Base-by-base conservation (phyloP, 2,888 invertebrate genomes). In the Venusia cambrica region DNA sequence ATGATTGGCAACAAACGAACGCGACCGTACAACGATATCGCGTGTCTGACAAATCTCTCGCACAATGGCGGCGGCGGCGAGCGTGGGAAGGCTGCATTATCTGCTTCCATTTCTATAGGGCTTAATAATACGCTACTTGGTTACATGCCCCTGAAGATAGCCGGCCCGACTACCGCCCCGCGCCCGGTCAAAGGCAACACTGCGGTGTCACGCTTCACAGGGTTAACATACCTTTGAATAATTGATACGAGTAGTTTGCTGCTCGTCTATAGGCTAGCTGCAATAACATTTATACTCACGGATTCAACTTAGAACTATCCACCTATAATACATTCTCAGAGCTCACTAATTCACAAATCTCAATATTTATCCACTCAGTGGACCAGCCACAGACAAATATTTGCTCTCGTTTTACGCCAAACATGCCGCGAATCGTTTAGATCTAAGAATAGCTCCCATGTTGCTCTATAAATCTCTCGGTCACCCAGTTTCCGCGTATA, bases 401-500 rank as follows among this genome's bases (percentile, higher is more conserved):
- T 54, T 52, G 45, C 39, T 42, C 39, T 51, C 30, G 30, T 45
- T 48, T 51, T 55, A 42, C 45, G 53, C 48, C 51, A 10, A 11
- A 22, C 8, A 8, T 31, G 30, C 17, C 26, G 2, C 1, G 12
- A 10, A 20, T 15, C 6, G n/a, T n/a, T n/a, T n/a, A n/a, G n/a
- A n/a, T n/a, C n/a, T n/a, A n/a, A n/a, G n/a, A n/a, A n/a, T n/a
- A n/a, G n/a, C n/a, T n/a, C n/a, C n/a, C n/a, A n/a, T n/a, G n/a
- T n/a, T n/a, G n/a, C n/a, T n/a, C n/a, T n/a, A n/a, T n/a, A n/a
- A n/a, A n/a, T n/a, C n/a, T n/a, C n/a, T n/a, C n/a, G n/a, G n/a
- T n/a, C 70, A 70, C 73, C 66, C 68, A 69, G 66, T 72, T 74
- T 69, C 66, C 63, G 55, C 65, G 64, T 69, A 68, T 71, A 71